Base-by-base conservation (phyloP, 2,113 vertebrate genomes). In the Nothobranchius kuhntae region DNA sequence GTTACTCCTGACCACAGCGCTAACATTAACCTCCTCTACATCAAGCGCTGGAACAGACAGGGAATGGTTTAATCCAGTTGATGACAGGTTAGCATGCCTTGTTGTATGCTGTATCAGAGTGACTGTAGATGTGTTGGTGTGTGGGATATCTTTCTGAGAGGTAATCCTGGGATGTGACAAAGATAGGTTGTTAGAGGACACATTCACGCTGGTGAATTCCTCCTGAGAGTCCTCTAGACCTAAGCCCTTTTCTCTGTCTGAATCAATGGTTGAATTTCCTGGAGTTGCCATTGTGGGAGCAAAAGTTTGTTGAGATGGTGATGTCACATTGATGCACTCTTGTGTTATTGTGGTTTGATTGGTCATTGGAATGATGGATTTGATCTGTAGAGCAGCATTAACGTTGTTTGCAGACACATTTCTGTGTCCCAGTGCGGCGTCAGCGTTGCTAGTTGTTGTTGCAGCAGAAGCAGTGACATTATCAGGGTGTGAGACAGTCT, bases 141-240 rank as follows among this genome's bases (percentile, higher is more conserved):
- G 46, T 13, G 36, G 17, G 47, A n/a, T 3, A 30, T 4, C 52
- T 14, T 59, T 6, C 17, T 50, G 50, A 60, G 17, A 36, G 60
- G 52, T 62, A 4, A 9, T 13, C 17, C 48, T 66, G 17, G 67
- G 30, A 8, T 30, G 53, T 38, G 60, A 48, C 8, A 4, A 26
- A 47, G 45, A 21, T 12, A 51, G 76, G 35, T 48, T 64, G 26
- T 90, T 83, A 36, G 47, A 56, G 53, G 91, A 91, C 12, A 71
- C 47, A 3, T 89, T 75, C 2, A 62, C 77, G 68, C 78, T 67
- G 3, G 45, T 70, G 45, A 73, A 6, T 50, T 3, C 65, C 13
- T 82, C 65, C n/a, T 72, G 58, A 0, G 63, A 58, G 3, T 61
- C 58, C 13, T 74, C 42, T 0, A 9, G 15, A 9, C 14, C 9